phyloP scores from a whole-genome alignment of 2,888 invertebrate species.

The Aphodius granarius region DNA sequence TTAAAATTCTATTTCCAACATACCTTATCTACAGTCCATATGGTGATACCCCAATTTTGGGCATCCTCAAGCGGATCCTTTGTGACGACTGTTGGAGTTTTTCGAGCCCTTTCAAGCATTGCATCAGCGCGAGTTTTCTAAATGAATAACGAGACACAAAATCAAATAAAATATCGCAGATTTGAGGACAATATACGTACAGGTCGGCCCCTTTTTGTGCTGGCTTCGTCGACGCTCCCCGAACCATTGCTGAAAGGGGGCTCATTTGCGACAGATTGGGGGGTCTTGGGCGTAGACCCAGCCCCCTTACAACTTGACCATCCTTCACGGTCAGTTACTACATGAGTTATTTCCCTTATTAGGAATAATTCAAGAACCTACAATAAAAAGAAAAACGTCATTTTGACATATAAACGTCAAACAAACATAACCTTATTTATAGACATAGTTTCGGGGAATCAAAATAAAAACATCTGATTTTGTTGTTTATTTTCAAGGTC shows the following conservation, averaged over 20 bases:
- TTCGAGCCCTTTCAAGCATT: constrained; percentile 74
- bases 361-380: constrained; percentile 67
- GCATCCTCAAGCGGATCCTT: constrained; percentile 59
- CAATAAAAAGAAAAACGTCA: constrained; percentile 36
- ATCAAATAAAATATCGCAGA: neutral
- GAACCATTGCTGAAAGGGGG: constrained; percentile 25
- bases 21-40: constrained; percentile 59
- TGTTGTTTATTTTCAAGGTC: constrained; percentile 31
- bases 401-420: no score
- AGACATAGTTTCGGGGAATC: neutral
- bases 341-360: constrained; percentile 62
- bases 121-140: constrained; percentile 74
- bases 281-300: constrained; percentile 35
- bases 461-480: constrained; percentile 25
- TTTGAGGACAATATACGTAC: constrained; percentile 22
- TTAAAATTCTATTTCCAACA: neutral
- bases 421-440: no score
- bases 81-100: constrained; percentile 31
- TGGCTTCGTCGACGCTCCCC: constrained; percentile 23
- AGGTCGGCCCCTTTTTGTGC: constrained; percentile 34
- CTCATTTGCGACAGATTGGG: constrained; percentile 32
- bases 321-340: constrained; percentile 56
- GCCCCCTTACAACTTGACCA: constrained; percentile 39
- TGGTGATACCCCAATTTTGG: constrained; percentile 55
- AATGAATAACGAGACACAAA: constrained; percentile 24